phyloP scores from a whole-genome alignment of 2,797 vertebrate genomes.

The Schizothorax lantsangensis region DNA sequence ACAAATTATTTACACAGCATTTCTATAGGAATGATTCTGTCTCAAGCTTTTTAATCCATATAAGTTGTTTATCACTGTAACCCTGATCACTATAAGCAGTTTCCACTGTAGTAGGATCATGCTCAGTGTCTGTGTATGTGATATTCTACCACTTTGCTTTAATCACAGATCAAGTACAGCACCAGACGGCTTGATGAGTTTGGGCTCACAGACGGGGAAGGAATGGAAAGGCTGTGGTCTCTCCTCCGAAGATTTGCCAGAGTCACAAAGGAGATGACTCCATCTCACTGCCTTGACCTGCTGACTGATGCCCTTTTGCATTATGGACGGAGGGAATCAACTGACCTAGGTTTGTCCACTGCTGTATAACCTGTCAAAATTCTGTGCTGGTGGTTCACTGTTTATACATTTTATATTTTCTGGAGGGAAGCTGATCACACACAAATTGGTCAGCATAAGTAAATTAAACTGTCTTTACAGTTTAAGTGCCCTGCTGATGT shows the following conservation, averaged over 20 bases:
- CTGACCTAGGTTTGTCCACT: conserved; percentile 27
- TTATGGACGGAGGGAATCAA: conserved; percentile 18
- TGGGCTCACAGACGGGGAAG: conserved; percentile 20
- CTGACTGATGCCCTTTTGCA: background rate
- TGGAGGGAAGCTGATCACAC: background rate
- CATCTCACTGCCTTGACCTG: conserved; percentile 32
- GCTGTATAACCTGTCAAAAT: background rate
- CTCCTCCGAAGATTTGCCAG: conserved; percentile 17
- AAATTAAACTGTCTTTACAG: conserved; percentile 8
- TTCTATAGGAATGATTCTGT: too few species aligned
- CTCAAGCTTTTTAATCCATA: too few species aligned
- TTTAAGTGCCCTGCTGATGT: too few species aligned
- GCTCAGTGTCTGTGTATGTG: background rate
- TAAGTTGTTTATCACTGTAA: too few species aligned
- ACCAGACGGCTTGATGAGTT: conserved; percentile 2
- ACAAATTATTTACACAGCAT: too few species aligned
- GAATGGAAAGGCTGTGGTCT: conserved; percentile 35
- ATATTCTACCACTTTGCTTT: conserved; percentile 3
- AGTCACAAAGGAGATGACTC: conserved; percentile 37
- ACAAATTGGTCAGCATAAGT: background rate
- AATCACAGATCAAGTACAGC: conserved; percentile 19
- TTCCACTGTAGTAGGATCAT: background rate
- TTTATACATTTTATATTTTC: background rate
- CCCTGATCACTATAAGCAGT: too few species aligned
- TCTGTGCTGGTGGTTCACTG: background rate